Evolutionary conservation across 1,140 invertebrate species (phyloP), one percentile per base, ranked within the genome.

Genomic region (Ceratosolen solmsi): DNA sequence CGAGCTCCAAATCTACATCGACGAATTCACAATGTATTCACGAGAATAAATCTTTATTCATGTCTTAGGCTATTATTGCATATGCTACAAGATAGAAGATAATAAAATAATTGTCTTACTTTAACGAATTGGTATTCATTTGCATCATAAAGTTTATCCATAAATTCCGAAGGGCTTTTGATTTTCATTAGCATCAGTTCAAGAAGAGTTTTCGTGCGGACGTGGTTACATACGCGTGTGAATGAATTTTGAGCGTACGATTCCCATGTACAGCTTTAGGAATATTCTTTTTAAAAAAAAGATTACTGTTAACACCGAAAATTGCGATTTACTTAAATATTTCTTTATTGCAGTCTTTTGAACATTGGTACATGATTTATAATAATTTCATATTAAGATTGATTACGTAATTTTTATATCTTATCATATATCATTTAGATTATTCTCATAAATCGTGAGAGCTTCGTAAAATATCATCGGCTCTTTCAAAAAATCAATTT

Each of bases 161-260:
- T n/a, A n/a, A n/a, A n/a, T n/a, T n/a, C n/a, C n/a, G 25, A 7
- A 58, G 4, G 25, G 13, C 25, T 58, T 25, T 58, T 58, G 7
- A 58, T 13, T 58, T 58, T 58, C 2, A 25, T 17, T 54, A 54
- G 2, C 17, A 54, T 54, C 20, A 15, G 17, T 54, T 54, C 17
- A 65, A 65, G n/a, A n/a, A n/a, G n/a, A 20, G 11, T 63, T 17
- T 68, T n/a, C n/a, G 2, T 2, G 13, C 27, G 58, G 33, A 0
- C 27, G 33, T 36, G 20, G n/a, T n/a, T n/a, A n/a, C n/a, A 68
- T n/a, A 33, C 33, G 63, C 8, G 7, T 38, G 46, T 9, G 25
- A 73, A 73, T 54, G 71, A 73, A 73, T 73, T 73, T 73, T 54
- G 71, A 51, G 71, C 17, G 3, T 49, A 22, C 70, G n/a, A 71